Conservation (phyloP, 2,113 vertebrate species). For the Cygnus atratus region DNA sequence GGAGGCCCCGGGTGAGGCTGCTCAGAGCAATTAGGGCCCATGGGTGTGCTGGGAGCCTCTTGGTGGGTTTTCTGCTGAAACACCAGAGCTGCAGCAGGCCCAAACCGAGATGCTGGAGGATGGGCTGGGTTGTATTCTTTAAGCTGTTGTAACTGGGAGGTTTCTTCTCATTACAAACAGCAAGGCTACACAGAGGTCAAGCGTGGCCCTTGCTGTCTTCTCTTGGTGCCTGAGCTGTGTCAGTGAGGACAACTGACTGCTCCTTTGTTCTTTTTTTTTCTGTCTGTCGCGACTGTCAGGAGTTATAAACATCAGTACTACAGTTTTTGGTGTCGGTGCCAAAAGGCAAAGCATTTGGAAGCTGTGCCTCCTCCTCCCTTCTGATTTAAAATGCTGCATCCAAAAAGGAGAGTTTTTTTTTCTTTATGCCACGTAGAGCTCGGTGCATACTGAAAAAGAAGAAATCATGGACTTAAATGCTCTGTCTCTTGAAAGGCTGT, state of each 20-base stretch:
- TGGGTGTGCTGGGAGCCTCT: not conserved
- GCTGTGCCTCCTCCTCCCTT: not conserved
- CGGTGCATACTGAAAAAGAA: not conserved
- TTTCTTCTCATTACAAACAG: not conserved
- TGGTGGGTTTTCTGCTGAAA: not conserved
- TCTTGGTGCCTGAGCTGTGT: not conserved
- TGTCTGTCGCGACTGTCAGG: not conserved
- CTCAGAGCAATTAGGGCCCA: not conserved
- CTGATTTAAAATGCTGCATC: not conserved
- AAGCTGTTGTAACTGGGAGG: not conserved
- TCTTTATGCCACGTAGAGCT: not conserved
- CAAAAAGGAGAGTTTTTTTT: not conserved
- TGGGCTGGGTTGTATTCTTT: not conserved
- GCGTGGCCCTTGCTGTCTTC: not conserved
- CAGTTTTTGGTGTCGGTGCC: not conserved
- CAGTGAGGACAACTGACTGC: not conserved
- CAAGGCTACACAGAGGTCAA: not conserved
- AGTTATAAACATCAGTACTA: not conserved
- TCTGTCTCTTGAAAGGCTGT: not conserved
- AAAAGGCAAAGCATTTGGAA: not conserved
- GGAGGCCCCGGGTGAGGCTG: not conserved
- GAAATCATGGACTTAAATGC: not conserved
- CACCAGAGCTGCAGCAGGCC: not conserved
- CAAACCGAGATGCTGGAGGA: not conserved
- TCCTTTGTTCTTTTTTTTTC: not conserved